Base-by-base conservation (phyloP, 1,140 invertebrate species). In the Gonatopus flavifemur region DNA sequence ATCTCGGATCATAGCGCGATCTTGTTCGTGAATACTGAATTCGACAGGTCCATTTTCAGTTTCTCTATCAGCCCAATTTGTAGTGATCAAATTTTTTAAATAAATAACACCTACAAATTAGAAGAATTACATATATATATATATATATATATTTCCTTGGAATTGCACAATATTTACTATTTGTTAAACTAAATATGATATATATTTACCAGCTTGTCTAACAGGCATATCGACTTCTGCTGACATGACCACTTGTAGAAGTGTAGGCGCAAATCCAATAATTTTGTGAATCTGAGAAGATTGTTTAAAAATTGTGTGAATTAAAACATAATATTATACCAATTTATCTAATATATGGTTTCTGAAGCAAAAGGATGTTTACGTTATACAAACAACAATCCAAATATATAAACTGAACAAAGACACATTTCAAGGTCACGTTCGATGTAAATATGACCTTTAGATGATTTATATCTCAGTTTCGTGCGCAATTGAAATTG, bases 21-120 rank as follows among this genome's bases (percentile, higher is more conserved):
- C 98, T 73, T 98, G 94, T 77, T 99, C 97, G 65, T 97, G 94
- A 64, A 98, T 88, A 52, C 84, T 88, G 76, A 96, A 98, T 24
- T 86, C 86, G 20, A 88, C 79, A 1, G 88, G 85, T 49, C 84
- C 83, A 33, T 88, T 87, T 19, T 89, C 84, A n/a, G 80, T 76
- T 67, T 96, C 92, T 55, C 89, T 87, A 51, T 94, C 90, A 49
- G 85, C 84, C 97, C 97, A 99, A 76, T 85, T 89, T 60, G 87
- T 85, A 31, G 84, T 87, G 25, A 98, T 84, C 68, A 96, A 81
- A 81, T 99, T 99, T 79, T 99, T 99, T 36, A 99, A 78, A 80
- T 97, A 99, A 58, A 99, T 93, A 21, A 90, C 95, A 69, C 88
- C 86, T 86, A 47, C 18, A 72, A 69, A 22, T 3, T 2, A 25